A percentile compares a stretch with the other conserved stretches of the same genome.
Conservation (phyloP, 2,797 vertebrate genomes). For the Setipinna tenuifilis region DNA sequence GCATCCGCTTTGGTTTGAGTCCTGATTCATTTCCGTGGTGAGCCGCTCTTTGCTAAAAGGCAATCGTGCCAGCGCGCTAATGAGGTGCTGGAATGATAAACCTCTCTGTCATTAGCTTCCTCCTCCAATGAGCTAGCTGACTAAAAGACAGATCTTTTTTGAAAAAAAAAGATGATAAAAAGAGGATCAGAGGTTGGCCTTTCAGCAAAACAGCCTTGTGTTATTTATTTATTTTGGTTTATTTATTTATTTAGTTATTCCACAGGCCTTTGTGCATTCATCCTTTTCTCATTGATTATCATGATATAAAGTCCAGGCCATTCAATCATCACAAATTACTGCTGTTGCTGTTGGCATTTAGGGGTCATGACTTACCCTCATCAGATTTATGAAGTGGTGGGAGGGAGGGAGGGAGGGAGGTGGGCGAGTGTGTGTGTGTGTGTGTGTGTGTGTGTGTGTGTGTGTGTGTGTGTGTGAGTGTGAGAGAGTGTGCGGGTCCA, state of each 20-base stretch:
- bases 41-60: constrained; percentile 83
- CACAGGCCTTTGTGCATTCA: constrained; percentile 43
- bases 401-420: background rate
- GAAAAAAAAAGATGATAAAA: background rate
- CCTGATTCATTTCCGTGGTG: constrained; percentile 53
- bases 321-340: constrained; percentile 83
- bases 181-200: constrained; percentile 76
- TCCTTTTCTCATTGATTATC: constrained; percentile 70
- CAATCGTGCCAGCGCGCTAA: constrained; percentile 68
- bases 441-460: constrained; percentile 28
- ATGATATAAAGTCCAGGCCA: constrained; percentile 85
- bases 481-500: background rate
- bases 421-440: constrained; percentile 41
- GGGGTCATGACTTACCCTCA: constrained; percentile 89
- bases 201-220: constrained; percentile 76
- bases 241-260: background rate
- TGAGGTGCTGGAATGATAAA: background rate
- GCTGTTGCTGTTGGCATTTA: constrained; percentile 75
- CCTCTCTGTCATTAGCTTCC: background rate
- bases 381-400: constrained; percentile 53
- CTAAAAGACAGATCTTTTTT: constrained; percentile 1
- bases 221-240: background rate
- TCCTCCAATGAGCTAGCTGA: background rate
- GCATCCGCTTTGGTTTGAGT: constrained; percentile 51
- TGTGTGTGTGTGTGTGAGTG: background rate